Base-by-base conservation (phyloP, 2,888 invertebrate genomes). In the Pediacus dermestoides region DNA sequence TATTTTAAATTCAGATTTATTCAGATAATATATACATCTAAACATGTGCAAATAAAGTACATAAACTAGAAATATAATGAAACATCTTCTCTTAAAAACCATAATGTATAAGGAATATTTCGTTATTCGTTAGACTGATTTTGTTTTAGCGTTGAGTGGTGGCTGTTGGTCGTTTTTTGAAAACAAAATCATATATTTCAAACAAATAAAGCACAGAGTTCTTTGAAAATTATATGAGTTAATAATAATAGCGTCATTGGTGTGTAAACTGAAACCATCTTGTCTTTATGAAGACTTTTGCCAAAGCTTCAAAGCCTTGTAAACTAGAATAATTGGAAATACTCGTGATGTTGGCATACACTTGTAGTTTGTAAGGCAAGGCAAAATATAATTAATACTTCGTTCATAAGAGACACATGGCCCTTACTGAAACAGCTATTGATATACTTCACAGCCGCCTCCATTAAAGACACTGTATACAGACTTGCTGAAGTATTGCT, bases 321-420 rank as follows among this genome's bases (percentile, higher is more conserved):
- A 16, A 34, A 31, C 38, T 39, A 34, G 38, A 38, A 42, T 42
- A 42, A 42, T 42, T 42, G 42, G 42, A 42, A 42, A 42, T 42
- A 34, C 42, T 38, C 16, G 38, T 38, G 35, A 31, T 38, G 42
- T 38, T 38, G 31, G 38, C 34, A 34, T 27, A 42, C 37, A 30
- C 28, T 37, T 22, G 25, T 42, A 37, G 36, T 41, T 36, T 32
- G 41, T 30, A 28, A 34, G n/a, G 37, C 30, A 28, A 32, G 15
- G 30, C 35, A 25, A 25, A 34, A 35, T 34, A 37, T 42, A 42
- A 42, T 42, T 42, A 42, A 42, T 42, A 42, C 33, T 21, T 34
- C 9, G 31, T 15, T 23, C 30, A 28, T 33, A 33, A 23, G 10
- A 30, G 39, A 39, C 34, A 39, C 39, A 39, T 39, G 25, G 37